Evolutionary conservation across 2,113 vertebrate genomes (phyloP), one percentile per base, ranked within the genome.

Genomic region (Kryptolebias marmoratus): DNA sequence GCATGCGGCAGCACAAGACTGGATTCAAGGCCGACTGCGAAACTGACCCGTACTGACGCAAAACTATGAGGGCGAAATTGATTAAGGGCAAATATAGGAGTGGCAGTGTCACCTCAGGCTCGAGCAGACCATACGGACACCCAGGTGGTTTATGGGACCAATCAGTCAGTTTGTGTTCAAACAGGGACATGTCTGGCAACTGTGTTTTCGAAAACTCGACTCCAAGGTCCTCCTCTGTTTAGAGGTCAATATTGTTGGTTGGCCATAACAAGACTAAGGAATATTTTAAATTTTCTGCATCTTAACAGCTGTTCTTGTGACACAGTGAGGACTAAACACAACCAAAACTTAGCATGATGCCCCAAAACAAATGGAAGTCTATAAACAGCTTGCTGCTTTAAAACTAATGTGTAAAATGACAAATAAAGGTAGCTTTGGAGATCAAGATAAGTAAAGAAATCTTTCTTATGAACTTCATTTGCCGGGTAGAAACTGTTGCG

Each of bases 81-180:
- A 90, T 81, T 57, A 77, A 77, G 56, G 67, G 61, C 47, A 82
- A 80, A 71, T 71, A 75, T 75, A 28, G 58, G 52, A 28, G 76
- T 4, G 55, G 68, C 15, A 50, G 64, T 79, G 67, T 87, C 79
- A 83, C 74, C 79, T 77, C 63, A 5, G 83, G 77, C 72, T 74
- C 16, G 1, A 27, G 44, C 65, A 53, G 68, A 73, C 77, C 31
- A 36, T 50, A 60, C 53, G 73, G 77, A 82, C 77, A 81, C 77
- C 77, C 63, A 2, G 0, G 60, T 67, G 77, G 67, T 75, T 81
- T 77, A 73, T 11, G 8, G 36, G 7, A 69, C 74, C 44, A 88
- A 85, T 91, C 84, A 84, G 71, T 87, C 71, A 32, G 14, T 81
- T 64, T 77, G 66, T 78, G 71, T 87, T 78, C 65, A 54, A 71